Base-by-base conservation (phyloP, 2,888 invertebrate genomes). In the Mesoligia furuncula region DNA sequence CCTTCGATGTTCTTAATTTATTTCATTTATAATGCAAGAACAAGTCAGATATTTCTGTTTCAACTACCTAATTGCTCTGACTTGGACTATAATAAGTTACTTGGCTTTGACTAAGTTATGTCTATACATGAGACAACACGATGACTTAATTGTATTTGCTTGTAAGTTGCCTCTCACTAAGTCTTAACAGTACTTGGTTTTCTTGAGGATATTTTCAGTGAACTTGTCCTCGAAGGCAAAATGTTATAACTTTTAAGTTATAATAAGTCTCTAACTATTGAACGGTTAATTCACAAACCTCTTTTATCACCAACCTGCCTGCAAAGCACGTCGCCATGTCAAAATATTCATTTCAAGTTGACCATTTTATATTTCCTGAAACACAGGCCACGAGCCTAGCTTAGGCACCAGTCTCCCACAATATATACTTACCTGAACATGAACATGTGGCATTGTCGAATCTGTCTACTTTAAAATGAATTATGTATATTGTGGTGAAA, bases 31-130 rank as follows among this genome's bases (percentile, higher is more conserved):
- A 59, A 45, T 36, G 0, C 8, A 72, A 51, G 9, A 2, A 51
- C 13, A 17, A 6, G n/a, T 17, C 7, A n/a, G 5, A 54, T 17
- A 54, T 42, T 54, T n/a, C 27, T 42, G n/a, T 73, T 51, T 61
- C 15, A 54, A 20, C 20, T 68, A 5, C 11, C 0, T 45, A 70
- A 45, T 27, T 24, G 24, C 36, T 45, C 51, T 36, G 15, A 17
- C 3, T 36, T 62, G 61, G 24, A 70, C 27, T 62, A 68, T 69
- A 70, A 36, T 17, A 0, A n/a, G n/a, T n/a, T n/a, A n/a, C n/a
- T n/a, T n/a, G 31, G 24, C 27, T 62, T 42, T 62, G 36, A 77
- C 69, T 69, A 77, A 68, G 20, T 61, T 2, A 77, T 31, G 6
- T 6, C 20, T 31, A 51, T 17, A 77, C 31, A 61, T 27, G 36